These are phyloP conservation scores for Piliocolobus tephrosceles DNA, from an alignment of 2,113 vertebrate species.

Conservation along the genomic window DNA sequence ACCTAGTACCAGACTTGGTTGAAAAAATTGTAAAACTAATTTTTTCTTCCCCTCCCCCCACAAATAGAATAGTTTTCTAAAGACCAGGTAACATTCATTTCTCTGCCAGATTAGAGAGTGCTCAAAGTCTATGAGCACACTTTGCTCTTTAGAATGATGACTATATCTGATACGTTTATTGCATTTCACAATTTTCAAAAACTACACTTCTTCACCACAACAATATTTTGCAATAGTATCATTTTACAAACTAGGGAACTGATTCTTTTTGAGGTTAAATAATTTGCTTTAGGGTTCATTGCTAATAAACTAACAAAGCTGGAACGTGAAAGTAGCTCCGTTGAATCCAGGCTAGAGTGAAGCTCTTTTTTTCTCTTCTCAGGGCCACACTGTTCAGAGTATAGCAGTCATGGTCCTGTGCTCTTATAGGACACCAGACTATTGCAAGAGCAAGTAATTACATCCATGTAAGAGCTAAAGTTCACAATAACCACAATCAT, in stretches of 20 bases:
- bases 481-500: not conserved
- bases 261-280: not conserved
- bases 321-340: not conserved
- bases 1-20: not conserved
- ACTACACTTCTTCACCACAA: not conserved
- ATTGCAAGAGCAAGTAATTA: not conserved
- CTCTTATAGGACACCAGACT: not conserved
- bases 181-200: not conserved
- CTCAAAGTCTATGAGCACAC: not conserved
- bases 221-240: not conserved
- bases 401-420: not conserved
- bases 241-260: not conserved
- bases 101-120: not conserved
- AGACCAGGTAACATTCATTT: not conserved
- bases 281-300: not conserved
- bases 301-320: not conserved
- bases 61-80: not conserved
- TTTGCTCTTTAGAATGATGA: not conserved
- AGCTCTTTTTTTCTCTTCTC: not conserved
- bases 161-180: not conserved
- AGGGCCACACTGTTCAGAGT: not conserved
- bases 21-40: not conserved
- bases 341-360: not conserved
- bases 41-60: not conserved
- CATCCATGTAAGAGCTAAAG: not conserved